Base-by-base conservation (phyloP, 2,888 invertebrate genomes). In the Rhimphoctona megacephalus region DNA sequence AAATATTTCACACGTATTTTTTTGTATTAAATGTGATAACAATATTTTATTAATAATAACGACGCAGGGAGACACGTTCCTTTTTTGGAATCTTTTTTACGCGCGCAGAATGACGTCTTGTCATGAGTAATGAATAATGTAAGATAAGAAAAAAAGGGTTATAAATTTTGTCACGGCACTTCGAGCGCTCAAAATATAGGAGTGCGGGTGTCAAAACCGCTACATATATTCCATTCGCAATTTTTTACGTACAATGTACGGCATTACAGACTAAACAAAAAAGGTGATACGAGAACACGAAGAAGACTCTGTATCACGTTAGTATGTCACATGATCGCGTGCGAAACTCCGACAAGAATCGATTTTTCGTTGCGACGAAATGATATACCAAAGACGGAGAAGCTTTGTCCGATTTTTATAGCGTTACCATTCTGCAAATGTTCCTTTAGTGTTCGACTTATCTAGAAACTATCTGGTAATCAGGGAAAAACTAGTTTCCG, bases 311-410 rank as follows among this genome's bases (percentile, higher is more conserved):
- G 19, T 19, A 25, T 36, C 33, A 64, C 25, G 46, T n/a, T 7
- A 7, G 70, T 36, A 22, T 73, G 46, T 69, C 74, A 61, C 80
- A 80, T 64, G 76, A 80, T 84, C 70, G 69, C 84, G 70, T 76
- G 80, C 46, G 64, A 70, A 64, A 49, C 84, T 74, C 76, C 39
- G 49, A 76, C 39, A 64, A 22, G 17, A 61, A 80, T 84, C 84
- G 84, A 84, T 84, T 84, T 79, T 69, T 49, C 73, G 25, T 67
- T 39, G 33, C 74, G 39, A 43, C 30, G 39, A 66, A 30, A 81
- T 66, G 46, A 67, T 81, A 74, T 22, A 74, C 33, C 57, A 57
- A 67, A 46, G 39, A 74, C 54, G 25, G 19, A 22, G 4, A 25
- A 54, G 74, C 43, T 33, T 67, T 9, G 43, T 64, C 54, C 74